Evolutionary conservation across 1,140 invertebrate species (phyloP).

Genomic region (Macrosteles quadrilineatus): DNA sequence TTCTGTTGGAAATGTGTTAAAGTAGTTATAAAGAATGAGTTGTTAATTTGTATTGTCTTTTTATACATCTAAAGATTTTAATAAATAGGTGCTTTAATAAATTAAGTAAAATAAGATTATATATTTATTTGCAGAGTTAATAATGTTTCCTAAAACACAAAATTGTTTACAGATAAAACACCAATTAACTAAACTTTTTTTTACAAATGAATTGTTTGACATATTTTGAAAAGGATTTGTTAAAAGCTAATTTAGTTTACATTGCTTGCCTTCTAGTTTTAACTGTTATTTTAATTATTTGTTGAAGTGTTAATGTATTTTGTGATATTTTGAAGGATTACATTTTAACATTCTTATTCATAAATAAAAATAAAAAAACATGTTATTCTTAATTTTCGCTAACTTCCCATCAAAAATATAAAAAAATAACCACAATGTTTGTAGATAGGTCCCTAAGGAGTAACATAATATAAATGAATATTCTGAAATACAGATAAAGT

Average conservation of each 20-base stretch:
- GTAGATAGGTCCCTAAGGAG: conserved; percentile 1
- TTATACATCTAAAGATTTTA: conserved; percentile 6
- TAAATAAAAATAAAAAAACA: too few relatives aligned
- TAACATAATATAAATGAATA: not conserved
- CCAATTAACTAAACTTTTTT: not conserved
- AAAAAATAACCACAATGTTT: not conserved
- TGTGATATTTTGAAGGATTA: too few relatives aligned
- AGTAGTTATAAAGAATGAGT: not conserved
- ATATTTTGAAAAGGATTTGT: conserved; percentile 10
- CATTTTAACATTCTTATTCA: too few relatives aligned
- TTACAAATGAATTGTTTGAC: not conserved
- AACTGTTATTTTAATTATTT: not conserved
- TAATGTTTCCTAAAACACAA: not conserved
- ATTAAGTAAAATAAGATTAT: not conserved
- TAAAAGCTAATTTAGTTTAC: conserved; percentile 20
- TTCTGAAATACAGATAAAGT: conserved; percentile 9
- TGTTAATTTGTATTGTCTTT: conserved; percentile 1
- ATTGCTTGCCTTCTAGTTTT: not conserved
- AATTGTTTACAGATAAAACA: conserved; percentile 22
- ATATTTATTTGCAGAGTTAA: not conserved
- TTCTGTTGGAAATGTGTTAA: too few relatives aligned
- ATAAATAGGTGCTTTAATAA: conserved; percentile 23
- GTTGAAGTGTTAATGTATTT: too few relatives aligned
- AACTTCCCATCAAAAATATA: not conserved
- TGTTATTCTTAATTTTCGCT: too few relatives aligned